Base-by-base conservation (phyloP, 2,113 vertebrate genomes). In the Oncorhynchus tshawytscha region DNA sequence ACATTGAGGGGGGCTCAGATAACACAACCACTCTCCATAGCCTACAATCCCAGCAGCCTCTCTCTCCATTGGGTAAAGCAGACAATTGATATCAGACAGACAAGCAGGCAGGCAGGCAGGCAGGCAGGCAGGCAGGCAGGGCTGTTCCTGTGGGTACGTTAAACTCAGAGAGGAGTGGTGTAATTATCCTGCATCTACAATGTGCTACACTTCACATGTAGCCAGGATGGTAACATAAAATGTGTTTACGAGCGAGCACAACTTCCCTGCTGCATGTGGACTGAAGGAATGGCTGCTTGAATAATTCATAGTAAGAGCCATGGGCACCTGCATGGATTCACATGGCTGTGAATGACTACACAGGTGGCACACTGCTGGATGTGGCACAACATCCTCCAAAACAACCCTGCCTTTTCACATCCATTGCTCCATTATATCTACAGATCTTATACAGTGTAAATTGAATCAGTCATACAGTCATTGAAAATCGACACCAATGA, bases 281-380 rank as follows among this genome's bases (percentile, higher is more conserved):
- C 77, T 84, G 80, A 75, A 54, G 49, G 67, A 88, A 83, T 82
- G 45, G 75, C 70, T 65, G 70, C 88, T 85, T 94, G 93, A 94
- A 93, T 93, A 92, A 94, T 93, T 93, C 91, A 94, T 93, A 76
- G 73, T 70, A 83, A 88, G 81, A 85, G 91, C 91, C 90, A 91
- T 85, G 84, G 91, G 91, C 91, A 88, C 89, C 83, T 86, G 88
- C 79, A 82, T 77, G 65, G 81, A 73, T 9, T 66, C 83, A 91
- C 85, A 87, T 88, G 88, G 87, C 73, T 74, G 82, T 86, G 89
- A 90, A 87, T 89, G 90, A 70, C 77, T 83, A 81, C 72, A 64
- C 79, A 83, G 77, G 74, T 83, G 76, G 88, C 81, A 85, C 85
- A 82, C 76, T 85, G 84, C 81, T 86, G 84, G 85, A 87, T 76